Evolutionary conservation across 2,113 vertebrate species (phyloP).

Genomic region (Jacana jacana): DNA sequence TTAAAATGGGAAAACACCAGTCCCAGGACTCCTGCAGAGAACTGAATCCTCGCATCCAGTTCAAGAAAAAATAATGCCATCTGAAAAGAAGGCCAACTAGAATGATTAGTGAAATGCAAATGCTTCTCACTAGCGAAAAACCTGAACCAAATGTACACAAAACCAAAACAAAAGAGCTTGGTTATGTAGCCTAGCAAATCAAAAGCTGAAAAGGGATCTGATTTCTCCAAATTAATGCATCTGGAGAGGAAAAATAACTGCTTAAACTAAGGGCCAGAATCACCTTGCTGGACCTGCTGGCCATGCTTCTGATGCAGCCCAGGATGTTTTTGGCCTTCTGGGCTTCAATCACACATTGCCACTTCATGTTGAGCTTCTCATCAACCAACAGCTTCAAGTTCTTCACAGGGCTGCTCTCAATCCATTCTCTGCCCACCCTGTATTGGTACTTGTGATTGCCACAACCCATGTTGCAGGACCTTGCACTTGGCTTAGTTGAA

Average conservation of each 20-base stretch:
- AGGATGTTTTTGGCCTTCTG: too few species aligned
- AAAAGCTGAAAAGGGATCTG: neutral
- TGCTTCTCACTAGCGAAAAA: neutral
- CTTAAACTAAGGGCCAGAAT: neutral
- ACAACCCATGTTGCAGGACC: too few species aligned
- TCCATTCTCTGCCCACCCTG: too few species aligned
- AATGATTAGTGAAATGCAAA: neutral
- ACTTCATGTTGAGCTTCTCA: too few species aligned
- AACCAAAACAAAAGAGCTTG: neutral
- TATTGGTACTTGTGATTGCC: too few species aligned
- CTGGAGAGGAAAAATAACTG: neutral
- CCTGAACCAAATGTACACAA: neutral
- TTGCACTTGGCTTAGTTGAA: too few species aligned
- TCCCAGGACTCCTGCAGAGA: neutral
- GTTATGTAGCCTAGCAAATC: neutral
- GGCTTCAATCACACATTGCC: too few species aligned
- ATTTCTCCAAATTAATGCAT: neutral
- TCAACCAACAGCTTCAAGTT: too few species aligned
- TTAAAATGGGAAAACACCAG: neutral
- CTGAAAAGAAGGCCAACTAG: neutral
- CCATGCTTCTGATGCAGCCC: too few species aligned
- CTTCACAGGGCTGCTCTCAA: too few species aligned
- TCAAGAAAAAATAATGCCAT: neutral
- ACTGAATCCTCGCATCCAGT: neutral
- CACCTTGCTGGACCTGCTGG: too few species aligned